A percentile compares a stretch with the other conserved stretches of the same genome.
Conservation (phyloP, 2,888 invertebrate species). For the Drosophila algonquin region DNA sequence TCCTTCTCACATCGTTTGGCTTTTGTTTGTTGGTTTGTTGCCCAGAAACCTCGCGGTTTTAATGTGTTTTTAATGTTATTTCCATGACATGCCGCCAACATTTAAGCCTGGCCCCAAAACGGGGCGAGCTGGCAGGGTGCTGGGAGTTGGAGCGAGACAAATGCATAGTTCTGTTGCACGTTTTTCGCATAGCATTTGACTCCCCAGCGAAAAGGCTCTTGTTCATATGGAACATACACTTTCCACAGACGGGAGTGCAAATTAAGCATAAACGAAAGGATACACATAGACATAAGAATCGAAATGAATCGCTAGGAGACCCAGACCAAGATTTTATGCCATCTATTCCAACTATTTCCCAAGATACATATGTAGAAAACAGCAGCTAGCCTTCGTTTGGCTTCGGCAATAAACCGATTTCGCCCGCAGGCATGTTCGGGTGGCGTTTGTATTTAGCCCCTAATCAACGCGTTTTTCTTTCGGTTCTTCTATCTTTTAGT, state of each 20-base stretch:
- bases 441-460: too few species aligned
- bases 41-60: slow-evolving; percentile 77
- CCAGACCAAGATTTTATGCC: too few species aligned
- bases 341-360: too few species aligned
- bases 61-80: slow-evolving; percentile 81
- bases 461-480: too few species aligned
- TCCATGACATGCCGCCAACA: slow-evolving; percentile 78
- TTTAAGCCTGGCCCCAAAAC: slow-evolving; percentile 69
- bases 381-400: too few species aligned
- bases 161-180: slow-evolving; percentile 75
- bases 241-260: neutral
- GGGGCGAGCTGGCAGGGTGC: slow-evolving; percentile 3
- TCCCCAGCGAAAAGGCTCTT: slow-evolving; percentile 33
- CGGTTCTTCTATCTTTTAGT: neutral
- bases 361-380: too few species aligned
- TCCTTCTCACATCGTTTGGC: slow-evolving; percentile 78
- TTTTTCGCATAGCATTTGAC: slow-evolving; percentile 52
- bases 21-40: slow-evolving; percentile 62
- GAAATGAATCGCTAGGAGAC: too few species aligned
- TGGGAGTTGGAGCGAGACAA: slow-evolving; percentile 51
- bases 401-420: too few species aligned
- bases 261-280: neutral
- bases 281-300: neutral
- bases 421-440: too few species aligned
- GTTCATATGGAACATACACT: slow-evolving; percentile 16